Evolutionary conservation across 2,797 vertebrate species (phyloP), one percentile per base, ranked within the genome.

Genomic region (Gephyroberyx darwinii): DNA sequence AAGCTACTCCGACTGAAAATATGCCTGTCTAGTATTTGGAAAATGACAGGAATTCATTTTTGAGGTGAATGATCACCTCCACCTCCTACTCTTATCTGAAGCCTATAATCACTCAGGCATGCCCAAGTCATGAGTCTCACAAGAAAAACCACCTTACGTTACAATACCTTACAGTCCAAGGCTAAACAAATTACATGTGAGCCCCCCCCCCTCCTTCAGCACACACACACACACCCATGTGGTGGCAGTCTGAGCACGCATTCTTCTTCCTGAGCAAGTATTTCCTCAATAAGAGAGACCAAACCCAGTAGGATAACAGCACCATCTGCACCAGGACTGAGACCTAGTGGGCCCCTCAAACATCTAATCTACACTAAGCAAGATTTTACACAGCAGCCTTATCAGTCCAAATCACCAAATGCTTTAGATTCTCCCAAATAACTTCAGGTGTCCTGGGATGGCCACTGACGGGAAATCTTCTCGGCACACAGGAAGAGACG

Each of bases 271-370:
- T 51, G 17, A 62, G 26, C 72, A 84, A 83, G 73, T 45, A 93
- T 90, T 92, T 91, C 86, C 88, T 89, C 84, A 86, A 85, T 86
- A 86, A 88, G 26, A 85, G 65, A 78, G 39, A 64, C 69, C 73
- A 39, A 85, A 60, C 65, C 77, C 77, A 74, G n/a, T 37, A 70
- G 57, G 56, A 77, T 72, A 86, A 85, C 71, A 71, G 66, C 12
- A 20, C 22, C 26, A 26, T 45, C 54, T 48, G 48, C 43, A 47
- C 22, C 16, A 7, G 19, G 48, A 55, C 9, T 5, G 33, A 2
- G n/a, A 7, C 22, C 9, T 45, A 17, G 33, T 31, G 26, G 26
- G 31, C 16, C 33, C 37, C 6, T 54, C 60, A 16, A 30, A 19
- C 8, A 17, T 3, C 14, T 22, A 43, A 13, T 2, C 41, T 14